These are phyloP conservation scores for Tinea pellionella DNA, from an alignment of 2,888 invertebrate species.

Conservation along the genomic window DNA sequence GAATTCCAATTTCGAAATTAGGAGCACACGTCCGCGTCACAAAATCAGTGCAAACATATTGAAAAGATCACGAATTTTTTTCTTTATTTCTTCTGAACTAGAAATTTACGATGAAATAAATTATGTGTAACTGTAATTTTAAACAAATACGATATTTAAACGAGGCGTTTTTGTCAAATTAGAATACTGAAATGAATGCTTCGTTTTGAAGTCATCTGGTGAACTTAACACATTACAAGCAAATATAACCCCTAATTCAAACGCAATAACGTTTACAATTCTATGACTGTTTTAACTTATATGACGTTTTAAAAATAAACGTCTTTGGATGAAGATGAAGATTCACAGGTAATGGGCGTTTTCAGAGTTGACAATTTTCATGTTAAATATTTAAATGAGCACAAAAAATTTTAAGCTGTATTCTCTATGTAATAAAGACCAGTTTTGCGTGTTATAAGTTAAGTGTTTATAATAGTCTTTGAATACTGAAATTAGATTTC, in stretches of 20 bases:
- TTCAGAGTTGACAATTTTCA: conserved; percentile 53
- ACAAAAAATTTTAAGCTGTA: not conserved
- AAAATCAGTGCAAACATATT: conserved; percentile 23
- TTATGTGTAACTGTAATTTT: conserved; percentile 27
- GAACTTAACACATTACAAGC: conserved; percentile 35
- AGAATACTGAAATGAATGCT: conserved; percentile 48
- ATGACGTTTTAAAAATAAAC: conserved; percentile 20
- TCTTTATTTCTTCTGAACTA: not conserved
- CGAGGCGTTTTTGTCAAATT: conserved; percentile 65
- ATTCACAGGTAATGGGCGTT: conserved; percentile 62
- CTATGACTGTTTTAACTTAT: not conserved
- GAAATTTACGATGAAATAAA: conserved; percentile 1
- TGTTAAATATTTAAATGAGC: conserved; percentile 17
- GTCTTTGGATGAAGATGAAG: conserved; percentile 60
- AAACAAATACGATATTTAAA: conserved; percentile 52
- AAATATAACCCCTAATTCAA: not conserved
- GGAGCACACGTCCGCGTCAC: conserved; percentile 24
- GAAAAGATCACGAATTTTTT: conserved; percentile 17
- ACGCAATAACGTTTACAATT: not conserved
- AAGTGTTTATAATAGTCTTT: not conserved
- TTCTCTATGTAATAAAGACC: not conserved
- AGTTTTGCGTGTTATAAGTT: not conserved
- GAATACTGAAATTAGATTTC: conserved; percentile 5
- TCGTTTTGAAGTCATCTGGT: conserved; percentile 28
- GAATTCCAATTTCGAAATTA: not conserved